Evolutionary conservation across 2,113 vertebrate genomes (phyloP), one percentile per base, ranked within the genome.

Genomic region (Poecilia latipinna): DNA sequence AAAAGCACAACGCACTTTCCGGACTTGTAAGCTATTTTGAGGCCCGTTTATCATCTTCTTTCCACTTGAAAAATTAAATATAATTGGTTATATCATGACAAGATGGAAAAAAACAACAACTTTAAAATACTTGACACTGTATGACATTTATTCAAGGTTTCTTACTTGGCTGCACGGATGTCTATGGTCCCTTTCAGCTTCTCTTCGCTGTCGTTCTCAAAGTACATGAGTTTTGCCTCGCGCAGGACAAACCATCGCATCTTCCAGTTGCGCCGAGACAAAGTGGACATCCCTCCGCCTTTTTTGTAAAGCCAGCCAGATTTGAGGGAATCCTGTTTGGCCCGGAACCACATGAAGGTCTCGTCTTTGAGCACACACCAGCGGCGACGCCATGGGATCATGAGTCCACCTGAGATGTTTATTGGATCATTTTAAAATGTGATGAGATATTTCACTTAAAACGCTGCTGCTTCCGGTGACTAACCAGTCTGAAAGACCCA

Each of bases 281-380:
- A 91, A 0, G 97, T 98, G 29, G 96, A 97, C 94, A 97, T 95
- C 1, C 97, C 96, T 0, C 97, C 96, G 0, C 97, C 97, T 68
- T 98, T 98, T 84, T 98, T 98, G 79, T 96, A 96, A n/a, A 97
- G 95, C 96, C 96, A 97, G 70, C 96, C 96, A 0, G 94, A 96
- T 82, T 97, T 97, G 48, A 97, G 81, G 0, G 96, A 96, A 83
- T 97, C 96, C 89, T 97, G 96, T 80, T 97, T 97, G 75, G 96
- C 96, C 66, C 96, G 93, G 84, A 96, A 97, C 96, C 96, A 97
- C 96, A 97, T 96, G 89, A 97, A 97, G 48, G 96, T 96, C 80
- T 97, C 96, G 0, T 97, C 96, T 90, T 97, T 97, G 67, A 97
- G 91, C 39, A 97, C 96, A 4, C 96, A 97, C 96, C 96, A 97